Evolutionary conservation across 1,140 invertebrate species (phyloP).

Genomic region (Ceratosolen solmsi): DNA sequence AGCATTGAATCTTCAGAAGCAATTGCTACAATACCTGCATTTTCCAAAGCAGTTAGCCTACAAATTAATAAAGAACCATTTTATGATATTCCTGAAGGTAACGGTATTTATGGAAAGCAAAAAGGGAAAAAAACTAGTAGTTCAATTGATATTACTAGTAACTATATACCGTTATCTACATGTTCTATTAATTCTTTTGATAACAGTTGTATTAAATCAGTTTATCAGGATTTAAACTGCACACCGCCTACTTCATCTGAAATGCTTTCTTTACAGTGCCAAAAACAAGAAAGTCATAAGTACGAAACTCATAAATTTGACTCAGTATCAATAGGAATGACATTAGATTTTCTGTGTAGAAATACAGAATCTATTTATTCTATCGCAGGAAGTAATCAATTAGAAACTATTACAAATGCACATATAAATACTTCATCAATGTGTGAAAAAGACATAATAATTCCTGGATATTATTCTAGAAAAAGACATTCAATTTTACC

Average conservation of each 20-base stretch:
- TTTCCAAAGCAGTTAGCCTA: constrained; percentile 59
- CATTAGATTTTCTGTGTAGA: constrained; percentile 75
- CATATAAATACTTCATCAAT: constrained; percentile 78
- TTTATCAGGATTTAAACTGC: constrained; percentile 6
- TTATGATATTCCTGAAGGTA: constrained; percentile 69
- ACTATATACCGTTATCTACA: neutral
- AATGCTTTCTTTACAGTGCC: neutral
- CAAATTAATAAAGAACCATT: constrained; percentile 66
- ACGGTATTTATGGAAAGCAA: constrained; percentile 61
- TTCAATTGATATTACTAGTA: constrained; percentile 55
- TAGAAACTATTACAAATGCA: constrained; percentile 80
- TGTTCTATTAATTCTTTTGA: neutral
- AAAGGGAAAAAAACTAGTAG: constrained; percentile 52
- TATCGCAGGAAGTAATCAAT: constrained; percentile 80
- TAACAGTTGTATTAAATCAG: neutral
- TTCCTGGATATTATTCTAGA: neutral
- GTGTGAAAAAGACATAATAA: neutral
- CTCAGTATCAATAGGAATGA: constrained; percentile 45
- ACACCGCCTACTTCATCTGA: neutral
- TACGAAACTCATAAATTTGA: neutral
- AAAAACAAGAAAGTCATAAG: neutral
- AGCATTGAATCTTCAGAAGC: constrained; percentile 60
- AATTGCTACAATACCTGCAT: constrained; percentile 62
- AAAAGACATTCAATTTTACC: neutral
- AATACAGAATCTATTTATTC: constrained; percentile 83